phyloP scores from a whole-genome alignment of 2,797 vertebrate genomes.

The Cygnus olor region DNA sequence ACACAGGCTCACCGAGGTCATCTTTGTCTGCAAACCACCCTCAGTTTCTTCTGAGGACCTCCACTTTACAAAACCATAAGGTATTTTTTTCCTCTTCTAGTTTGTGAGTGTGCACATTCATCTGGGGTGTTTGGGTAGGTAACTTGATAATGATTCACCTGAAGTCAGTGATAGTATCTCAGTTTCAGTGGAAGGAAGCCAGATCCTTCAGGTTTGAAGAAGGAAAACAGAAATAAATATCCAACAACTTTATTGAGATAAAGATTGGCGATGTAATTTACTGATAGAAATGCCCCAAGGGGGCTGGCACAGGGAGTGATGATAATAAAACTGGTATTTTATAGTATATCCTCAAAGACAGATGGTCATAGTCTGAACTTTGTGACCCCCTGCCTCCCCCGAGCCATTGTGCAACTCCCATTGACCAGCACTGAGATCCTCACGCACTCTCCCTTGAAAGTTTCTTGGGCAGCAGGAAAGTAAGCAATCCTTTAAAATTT shows the following conservation, averaged over 20 bases:
- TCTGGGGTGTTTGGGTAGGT: background rate
- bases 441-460: background rate
- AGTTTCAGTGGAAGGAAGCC: background rate
- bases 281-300: background rate
- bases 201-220: background rate
- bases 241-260: background rate
- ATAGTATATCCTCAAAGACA: background rate
- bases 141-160: background rate
- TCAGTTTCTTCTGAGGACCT: background rate
- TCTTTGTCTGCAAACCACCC: background rate
- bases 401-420: background rate
- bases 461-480: background rate
- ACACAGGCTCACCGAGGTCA: background rate
- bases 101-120: background rate
- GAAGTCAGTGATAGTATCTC: background rate
- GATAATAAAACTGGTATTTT: background rate
- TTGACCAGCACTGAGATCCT: background rate
- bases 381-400: background rate
- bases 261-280: background rate
- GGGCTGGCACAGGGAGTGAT: background rate
- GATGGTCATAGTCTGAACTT: background rate
- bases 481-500: background rate
- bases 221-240: slow-evolving; percentile 1
- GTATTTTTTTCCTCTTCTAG: background rate
- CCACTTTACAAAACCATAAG: background rate